phyloP scores from a whole-genome alignment of 1,140 invertebrate genomes.

The Condylostylus longicornis region DNA sequence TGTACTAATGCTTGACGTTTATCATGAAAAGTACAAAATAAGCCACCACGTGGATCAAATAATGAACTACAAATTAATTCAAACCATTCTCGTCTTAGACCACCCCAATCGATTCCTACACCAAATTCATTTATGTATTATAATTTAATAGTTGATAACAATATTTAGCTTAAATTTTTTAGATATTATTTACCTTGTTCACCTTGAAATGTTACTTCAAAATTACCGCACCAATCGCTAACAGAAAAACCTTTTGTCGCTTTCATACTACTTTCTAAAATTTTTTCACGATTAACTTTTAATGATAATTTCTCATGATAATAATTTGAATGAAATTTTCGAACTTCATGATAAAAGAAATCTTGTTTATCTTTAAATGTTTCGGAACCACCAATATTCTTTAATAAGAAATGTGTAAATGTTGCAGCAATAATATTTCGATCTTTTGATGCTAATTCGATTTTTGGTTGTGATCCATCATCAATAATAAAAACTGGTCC shows the following conservation, averaged over 20 bases:
- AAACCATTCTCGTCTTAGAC: slow-evolving; percentile 84
- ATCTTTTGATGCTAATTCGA: slow-evolving; percentile 67
- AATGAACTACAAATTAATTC: slow-evolving; percentile 71
- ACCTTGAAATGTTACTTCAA: slow-evolving; percentile 80
- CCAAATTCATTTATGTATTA: slow-evolving; percentile 2
- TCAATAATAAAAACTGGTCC: slow-evolving; percentile 55
- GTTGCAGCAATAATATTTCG: slow-evolving; percentile 82
- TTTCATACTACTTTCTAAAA: slow-evolving; percentile 72
- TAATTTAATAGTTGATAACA: slow-evolving; percentile 2
- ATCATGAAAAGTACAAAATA: slow-evolving; percentile 76
- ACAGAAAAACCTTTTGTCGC: slow-evolving; percentile 56
- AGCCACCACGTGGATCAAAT: slow-evolving; percentile 66
- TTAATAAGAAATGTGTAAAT: slow-evolving; percentile 82
- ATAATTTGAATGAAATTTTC: slow-evolving; percentile 69
- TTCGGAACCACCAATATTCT: slow-evolving; percentile 89
- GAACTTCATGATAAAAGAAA: slow-evolving; percentile 85
- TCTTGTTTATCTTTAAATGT: slow-evolving; percentile 92
- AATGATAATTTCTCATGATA: slow-evolving; percentile 71
- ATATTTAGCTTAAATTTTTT: slow-evolving; percentile 9
- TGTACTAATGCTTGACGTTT: slow-evolving; percentile 76
- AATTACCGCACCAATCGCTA: slow-evolving; percentile 83
- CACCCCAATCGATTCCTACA: slow-evolving; percentile 83
- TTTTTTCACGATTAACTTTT: slow-evolving; percentile 63
- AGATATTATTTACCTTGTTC: slow-evolving; percentile 55
- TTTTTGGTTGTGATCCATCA: slow-evolving; percentile 75